Evolutionary conservation across 2,113 vertebrate genomes (phyloP).

Genomic region (Muscicapa adusta): DNA sequence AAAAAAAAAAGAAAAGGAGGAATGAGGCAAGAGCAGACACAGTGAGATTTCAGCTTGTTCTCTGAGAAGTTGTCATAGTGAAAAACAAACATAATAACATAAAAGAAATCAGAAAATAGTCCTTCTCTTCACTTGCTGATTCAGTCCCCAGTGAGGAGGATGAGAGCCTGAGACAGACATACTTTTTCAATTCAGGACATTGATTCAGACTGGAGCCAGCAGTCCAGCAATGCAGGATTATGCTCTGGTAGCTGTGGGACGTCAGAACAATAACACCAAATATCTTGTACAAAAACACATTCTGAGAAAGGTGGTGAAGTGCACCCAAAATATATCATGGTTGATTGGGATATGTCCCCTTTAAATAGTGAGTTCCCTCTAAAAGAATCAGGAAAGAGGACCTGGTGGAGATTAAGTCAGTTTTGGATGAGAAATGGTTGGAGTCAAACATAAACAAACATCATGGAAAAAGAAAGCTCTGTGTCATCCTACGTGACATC

Average conservation of each 20-base stretch:
- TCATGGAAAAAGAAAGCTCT: neutral
- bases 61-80: neutral
- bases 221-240: neutral
- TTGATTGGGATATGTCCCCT: accelerated
- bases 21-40: neutral
- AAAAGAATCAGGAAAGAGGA: neutral
- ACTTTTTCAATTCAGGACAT: neutral
- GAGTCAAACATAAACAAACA: neutral
- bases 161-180: neutral
- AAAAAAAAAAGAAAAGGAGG: neutral
- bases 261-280: accelerated
- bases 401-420: neutral
- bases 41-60: neutral
- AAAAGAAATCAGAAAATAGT: neutral
- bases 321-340: neutral
- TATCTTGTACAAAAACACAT: neutral
- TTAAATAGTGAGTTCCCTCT: neutral
- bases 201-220: neutral
- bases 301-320: neutral
- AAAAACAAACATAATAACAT: slow-evolving; percentile 13
- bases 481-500: neutral
- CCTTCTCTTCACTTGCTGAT: neutral
- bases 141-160: neutral
- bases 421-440: neutral
- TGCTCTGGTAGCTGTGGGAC: neutral